phyloP scores from a whole-genome alignment of 2,888 invertebrate species.

The Melanargia galathea region DNA sequence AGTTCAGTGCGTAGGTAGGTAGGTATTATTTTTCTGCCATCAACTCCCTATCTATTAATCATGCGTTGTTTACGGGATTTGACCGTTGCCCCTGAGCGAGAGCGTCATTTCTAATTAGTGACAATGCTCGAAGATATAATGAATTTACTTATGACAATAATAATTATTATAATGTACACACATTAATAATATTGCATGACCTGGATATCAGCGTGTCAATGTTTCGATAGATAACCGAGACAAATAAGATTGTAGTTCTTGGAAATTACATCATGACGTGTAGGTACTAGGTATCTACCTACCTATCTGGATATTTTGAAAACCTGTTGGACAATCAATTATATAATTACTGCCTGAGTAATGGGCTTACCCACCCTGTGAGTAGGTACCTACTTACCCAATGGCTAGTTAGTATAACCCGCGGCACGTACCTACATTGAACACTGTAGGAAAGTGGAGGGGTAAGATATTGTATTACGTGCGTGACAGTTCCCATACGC shows the following conservation, averaged over 20 bases:
- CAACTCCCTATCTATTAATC: too few species aligned
- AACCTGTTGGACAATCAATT: background rate
- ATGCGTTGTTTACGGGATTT: conserved; percentile 26
- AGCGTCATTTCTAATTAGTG: conserved; percentile 35
- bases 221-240: conserved; percentile 36
- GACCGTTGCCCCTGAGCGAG: conserved; percentile 17
- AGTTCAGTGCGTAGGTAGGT: too few species aligned
- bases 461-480: too few species aligned
- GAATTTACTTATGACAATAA: conserved; percentile 23
- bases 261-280: conserved; percentile 4
- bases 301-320: background rate
- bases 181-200: conserved; percentile 30
- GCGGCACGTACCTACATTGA: too few species aligned
- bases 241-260: conserved; percentile 21
- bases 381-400: too few species aligned
- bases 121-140: conserved; percentile 28
- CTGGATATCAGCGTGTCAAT: conserved; percentile 45
- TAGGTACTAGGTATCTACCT: background rate
- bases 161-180: conserved; percentile 26
- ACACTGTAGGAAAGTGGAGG: too few species aligned
- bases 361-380: too few species aligned
- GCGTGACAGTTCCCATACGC: too few species aligned
- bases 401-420: too few species aligned
- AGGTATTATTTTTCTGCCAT: too few species aligned
- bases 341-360: too few species aligned